phyloP scores from a whole-genome alignment of 2,797 vertebrate species.

The Pantherophis alleghaniensis region DNA sequence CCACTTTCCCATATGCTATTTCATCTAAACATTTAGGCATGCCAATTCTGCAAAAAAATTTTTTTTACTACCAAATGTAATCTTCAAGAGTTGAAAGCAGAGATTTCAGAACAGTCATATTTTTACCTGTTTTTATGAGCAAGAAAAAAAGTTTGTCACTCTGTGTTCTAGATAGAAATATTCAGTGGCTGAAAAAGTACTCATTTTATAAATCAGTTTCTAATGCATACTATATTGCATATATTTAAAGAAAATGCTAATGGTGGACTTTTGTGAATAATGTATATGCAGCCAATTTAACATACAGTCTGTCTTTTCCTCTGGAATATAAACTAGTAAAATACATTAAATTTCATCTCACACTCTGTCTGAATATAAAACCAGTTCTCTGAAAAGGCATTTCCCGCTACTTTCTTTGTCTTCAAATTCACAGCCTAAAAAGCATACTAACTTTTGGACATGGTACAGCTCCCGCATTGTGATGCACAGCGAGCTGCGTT shows the following conservation, averaged over 20 bases:
- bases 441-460: slow-evolving; percentile 20
- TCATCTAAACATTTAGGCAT: background rate
- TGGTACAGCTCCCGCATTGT: slow-evolving; percentile 28
- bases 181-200: background rate
- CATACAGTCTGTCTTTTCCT: slow-evolving; percentile 49
- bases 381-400: slow-evolving; percentile 66
- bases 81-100: background rate
- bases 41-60: background rate
- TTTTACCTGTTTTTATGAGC: slow-evolving; percentile 16
- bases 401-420: slow-evolving; percentile 57
- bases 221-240: slow-evolving; percentile 49
- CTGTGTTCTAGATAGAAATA: slow-evolving; percentile 34
- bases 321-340: slow-evolving; percentile 53
- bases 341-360: slow-evolving; percentile 70
- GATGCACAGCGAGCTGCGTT: background rate
- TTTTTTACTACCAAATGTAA: background rate
- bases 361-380: slow-evolving; percentile 59
- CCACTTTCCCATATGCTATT: background rate
- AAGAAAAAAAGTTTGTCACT: slow-evolving; percentile 18
- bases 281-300: slow-evolving; percentile 51
- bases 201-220: slow-evolving; percentile 52
- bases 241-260: slow-evolving; percentile 65
- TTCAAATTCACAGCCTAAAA: slow-evolving; percentile 62
- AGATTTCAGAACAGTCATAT: background rate
- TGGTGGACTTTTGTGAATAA: slow-evolving; percentile 61